Conservation (phyloP, 2,888 invertebrate species). For the Shargacucullia verbasci region DNA sequence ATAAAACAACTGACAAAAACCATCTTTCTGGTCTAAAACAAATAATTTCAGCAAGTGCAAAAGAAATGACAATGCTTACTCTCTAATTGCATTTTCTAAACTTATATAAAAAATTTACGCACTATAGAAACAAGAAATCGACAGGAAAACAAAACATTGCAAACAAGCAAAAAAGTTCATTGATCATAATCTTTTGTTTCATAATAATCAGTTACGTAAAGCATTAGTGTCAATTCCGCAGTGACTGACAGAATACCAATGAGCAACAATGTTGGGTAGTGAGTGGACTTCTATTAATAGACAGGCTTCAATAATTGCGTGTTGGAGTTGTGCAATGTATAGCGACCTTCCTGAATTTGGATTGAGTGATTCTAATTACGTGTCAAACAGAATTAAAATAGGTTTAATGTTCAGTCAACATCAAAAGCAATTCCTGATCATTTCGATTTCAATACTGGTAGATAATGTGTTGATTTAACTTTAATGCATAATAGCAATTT, state of each 20-base stretch:
- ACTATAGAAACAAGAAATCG: conserved; percentile 12
- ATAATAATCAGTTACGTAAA: conserved; percentile 29
- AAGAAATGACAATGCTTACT: neutral
- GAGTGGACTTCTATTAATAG: conserved; percentile 7
- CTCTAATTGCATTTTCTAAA: too few species aligned
- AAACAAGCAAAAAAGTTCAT: conserved; percentile 18
- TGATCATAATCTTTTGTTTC: conserved; percentile 36
- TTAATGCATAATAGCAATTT: too few species aligned
- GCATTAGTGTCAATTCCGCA: conserved; percentile 16
- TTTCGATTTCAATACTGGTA: too few species aligned
- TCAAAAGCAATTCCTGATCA: too few species aligned
- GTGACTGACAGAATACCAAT: conserved; percentile 3
- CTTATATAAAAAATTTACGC: too few species aligned
- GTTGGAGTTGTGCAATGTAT: conserved; percentile 10
- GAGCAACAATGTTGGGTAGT: conserved; percentile 9
- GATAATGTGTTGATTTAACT: too few species aligned
- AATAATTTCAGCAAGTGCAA: too few species aligned
- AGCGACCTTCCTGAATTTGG: conserved; percentile 15
- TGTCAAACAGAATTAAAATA: too few species aligned
- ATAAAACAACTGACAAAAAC: too few species aligned
- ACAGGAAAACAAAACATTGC: conserved; percentile 3
- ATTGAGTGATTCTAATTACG: neutral
- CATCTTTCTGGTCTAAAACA: too few species aligned
- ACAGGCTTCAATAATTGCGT: conserved; percentile 1
- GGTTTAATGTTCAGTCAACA: too few species aligned